Base-by-base conservation (phyloP, 1,140 invertebrate species). In the Penaeus vannamei region DNA sequence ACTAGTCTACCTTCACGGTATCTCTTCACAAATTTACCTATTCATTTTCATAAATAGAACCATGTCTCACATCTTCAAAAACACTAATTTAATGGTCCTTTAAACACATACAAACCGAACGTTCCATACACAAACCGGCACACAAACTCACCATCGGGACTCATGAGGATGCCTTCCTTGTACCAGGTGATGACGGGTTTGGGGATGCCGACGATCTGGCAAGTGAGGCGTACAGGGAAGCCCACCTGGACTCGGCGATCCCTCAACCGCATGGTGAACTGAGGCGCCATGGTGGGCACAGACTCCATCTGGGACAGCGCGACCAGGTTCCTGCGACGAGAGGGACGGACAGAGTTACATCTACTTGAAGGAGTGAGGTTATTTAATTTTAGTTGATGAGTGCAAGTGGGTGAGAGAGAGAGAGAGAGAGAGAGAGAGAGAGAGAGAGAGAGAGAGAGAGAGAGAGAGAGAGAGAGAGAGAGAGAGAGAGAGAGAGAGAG, bases 241-340 rank as follows among this genome's bases (percentile, higher is more conserved):
- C 96, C 96, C 12, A 95, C 94, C 92, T 97, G 96, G 0, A 97
- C 96, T 17, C 96, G 94, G 83, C 97, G 94, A 92, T 97, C 96
- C n/a, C 96, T 94, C 42, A 98, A 93, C 36, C 96, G 95, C 95
- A 97, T 97, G 0, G 96, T 97, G 92, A 98, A 98, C 92, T 97
- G 96, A 0, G 97, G 97, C 1, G 97, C 92, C 84, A 92, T 91
- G 66, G 76, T 79, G 32, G 84, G 69, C 20, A 86, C 90, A 1
- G 66, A 72, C 42, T 92, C 91, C 72, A 90, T 88, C 81, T 90
- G 83, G 0, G 90, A 91, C 20, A 91, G 87, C 23, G 90, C 80
- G 85, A 90, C 79, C 85, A 92, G 64, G 86, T 90, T 82, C 42
- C 92, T 92, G 87, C 22, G 62, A 85, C 36, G 53, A 59, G 2